Percentiles rank a stretch among this genome's conserved stretches.
These are phyloP conservation scores for Pterostichus madidus DNA, from an alignment of 2,888 invertebrate genomes.

Conservation along the genomic window DNA sequence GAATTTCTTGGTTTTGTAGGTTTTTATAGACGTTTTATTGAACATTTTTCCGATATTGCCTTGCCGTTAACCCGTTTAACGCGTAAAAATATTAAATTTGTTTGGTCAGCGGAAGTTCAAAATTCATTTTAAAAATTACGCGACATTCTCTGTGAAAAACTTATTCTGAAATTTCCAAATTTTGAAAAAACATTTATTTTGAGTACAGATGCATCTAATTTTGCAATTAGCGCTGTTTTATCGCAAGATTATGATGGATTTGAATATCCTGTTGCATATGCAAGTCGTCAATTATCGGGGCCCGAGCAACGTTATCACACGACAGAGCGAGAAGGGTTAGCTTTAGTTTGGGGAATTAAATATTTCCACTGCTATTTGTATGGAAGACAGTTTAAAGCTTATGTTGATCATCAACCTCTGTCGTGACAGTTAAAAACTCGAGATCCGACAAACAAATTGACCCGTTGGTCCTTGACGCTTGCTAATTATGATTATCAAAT, in stretches of 20 bases:
- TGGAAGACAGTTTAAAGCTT: conserved; percentile 66
- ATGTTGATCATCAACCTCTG: conserved; percentile 68
- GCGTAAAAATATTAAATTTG: neutral
- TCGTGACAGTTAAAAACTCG: conserved; percentile 67
- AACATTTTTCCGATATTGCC: too few species aligned
- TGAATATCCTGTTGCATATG: neutral
- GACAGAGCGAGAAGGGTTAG: conserved; percentile 67
- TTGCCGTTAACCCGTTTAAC: neutral
- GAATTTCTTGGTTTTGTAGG: too few species aligned
- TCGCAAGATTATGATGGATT: too few species aligned
- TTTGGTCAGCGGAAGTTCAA: neutral
- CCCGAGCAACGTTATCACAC: neutral
- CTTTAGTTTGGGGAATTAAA: conserved; percentile 68
- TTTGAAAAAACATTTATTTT: neutral
- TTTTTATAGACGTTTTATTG: too few species aligned
- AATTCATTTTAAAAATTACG: neutral
- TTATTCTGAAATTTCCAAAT: neutral
- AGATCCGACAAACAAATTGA: conserved; percentile 67
- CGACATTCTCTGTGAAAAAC: conserved; percentile 9
- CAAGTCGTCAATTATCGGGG: conserved; percentile 8
- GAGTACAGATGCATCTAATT: too few species aligned
- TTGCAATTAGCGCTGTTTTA: too few species aligned
- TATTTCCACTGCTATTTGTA: conserved; percentile 68
- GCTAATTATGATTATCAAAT: conserved; percentile 68
- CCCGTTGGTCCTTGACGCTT: conserved; percentile 67